phyloP scores from a whole-genome alignment of 2,113 vertebrate genomes.

The Asarcornis scutulata region DNA sequence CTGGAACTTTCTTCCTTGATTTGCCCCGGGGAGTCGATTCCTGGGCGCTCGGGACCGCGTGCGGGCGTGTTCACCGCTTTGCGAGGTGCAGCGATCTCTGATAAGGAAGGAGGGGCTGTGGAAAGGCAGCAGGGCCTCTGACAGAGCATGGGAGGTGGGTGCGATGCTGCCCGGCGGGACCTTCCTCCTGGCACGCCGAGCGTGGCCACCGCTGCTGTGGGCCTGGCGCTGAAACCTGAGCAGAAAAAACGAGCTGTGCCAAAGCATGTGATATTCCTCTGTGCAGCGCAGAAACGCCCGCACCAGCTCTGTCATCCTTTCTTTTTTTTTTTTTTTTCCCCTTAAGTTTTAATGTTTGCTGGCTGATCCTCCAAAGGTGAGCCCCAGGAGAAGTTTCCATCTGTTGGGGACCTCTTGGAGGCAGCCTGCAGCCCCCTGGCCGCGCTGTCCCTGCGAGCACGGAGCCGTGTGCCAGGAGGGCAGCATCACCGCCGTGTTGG shows the following conservation, averaged over 20 bases:
- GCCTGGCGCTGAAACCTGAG: conserved; percentile 44
- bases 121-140: background rate
- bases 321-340: fast-evolving
- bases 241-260: conserved; percentile 33
- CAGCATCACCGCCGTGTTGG: background rate
- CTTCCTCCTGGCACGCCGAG: background rate
- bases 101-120: background rate
- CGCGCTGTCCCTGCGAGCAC: fast-evolving
- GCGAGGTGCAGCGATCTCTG: background rate
- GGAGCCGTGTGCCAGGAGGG: background rate
- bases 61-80: background rate
- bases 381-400: background rate
- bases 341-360: background rate
- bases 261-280: conserved; percentile 46
- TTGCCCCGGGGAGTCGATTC: background rate
- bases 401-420: background rate
- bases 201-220: background rate
- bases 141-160: background rate
- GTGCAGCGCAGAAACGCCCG: background rate
- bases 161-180: background rate
- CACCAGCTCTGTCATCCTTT: background rate
- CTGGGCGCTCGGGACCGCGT: background rate
- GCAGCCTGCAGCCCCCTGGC: fast-evolving
- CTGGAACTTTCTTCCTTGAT: background rate
- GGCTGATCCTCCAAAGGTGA: background rate